Conservation (phyloP, 2,113 vertebrate species). For the Indri indri region DNA sequence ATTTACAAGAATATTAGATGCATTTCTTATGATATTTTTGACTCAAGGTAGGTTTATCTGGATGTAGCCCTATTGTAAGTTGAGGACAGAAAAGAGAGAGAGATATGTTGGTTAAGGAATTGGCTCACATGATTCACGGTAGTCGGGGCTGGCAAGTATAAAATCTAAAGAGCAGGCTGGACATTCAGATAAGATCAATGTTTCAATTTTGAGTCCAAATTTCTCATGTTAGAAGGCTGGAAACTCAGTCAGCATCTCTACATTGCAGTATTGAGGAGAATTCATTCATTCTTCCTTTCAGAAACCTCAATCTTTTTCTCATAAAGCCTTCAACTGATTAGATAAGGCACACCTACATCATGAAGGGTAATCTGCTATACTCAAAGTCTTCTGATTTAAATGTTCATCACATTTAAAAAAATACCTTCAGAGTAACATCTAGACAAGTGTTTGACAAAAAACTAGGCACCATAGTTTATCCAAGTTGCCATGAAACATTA, state of each 20-base stretch:
- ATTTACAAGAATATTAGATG: too few relatives aligned
- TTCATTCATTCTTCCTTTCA: not conserved
- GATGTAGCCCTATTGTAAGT: too few relatives aligned
- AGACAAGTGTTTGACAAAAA: not conserved
- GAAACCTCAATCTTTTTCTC: not conserved
- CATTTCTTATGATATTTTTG: too few relatives aligned
- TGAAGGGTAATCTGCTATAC: not conserved
- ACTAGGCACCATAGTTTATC: too few relatives aligned
- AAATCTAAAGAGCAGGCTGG: not conserved
- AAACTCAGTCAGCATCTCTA: not conserved
- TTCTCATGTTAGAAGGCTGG: not conserved
- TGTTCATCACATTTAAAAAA: not conserved
- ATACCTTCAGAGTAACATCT: not conserved
- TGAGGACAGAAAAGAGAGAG: too few relatives aligned
- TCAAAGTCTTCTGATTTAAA: not conserved
- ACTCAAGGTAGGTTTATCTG: too few relatives aligned
- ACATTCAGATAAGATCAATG: not conserved
- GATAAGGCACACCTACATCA: not conserved
- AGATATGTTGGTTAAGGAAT: not conserved
- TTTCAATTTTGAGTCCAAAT: not conserved
- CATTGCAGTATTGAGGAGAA: not conserved
- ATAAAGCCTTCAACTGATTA: not conserved
- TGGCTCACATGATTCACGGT: not conserved
- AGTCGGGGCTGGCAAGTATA: not conserved
- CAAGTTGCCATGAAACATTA: not conserved